Evolutionary conservation across 2,113 vertebrate species (phyloP), one percentile per base, ranked within the genome.

Genomic region (Epinephelus cyanopodus): DNA sequence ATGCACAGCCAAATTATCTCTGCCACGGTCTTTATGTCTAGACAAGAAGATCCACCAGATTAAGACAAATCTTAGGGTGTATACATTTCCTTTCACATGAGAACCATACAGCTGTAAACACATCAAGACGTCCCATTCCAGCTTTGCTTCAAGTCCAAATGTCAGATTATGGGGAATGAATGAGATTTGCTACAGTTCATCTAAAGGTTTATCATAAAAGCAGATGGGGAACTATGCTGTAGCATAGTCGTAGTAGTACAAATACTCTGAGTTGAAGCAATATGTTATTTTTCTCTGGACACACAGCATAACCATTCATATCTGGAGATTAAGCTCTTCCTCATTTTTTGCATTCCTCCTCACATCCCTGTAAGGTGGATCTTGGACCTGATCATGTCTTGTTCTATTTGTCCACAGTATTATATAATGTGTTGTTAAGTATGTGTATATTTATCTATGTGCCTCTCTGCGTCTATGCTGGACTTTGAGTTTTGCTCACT

Each of bases 1-100:
- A 25, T 61, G 48, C 60, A 39, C 2, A 2, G 48, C 42, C 72
- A 53, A 48, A 70, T 74, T 65, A 65, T 72, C 56, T 72, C 74
- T 37, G 52, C 60, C 48, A 33, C 17, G 66, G 78, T 78, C 88
- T 57, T 74, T 72, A 71, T 37, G 82, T 92, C 87, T 88, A 90
- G 88, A 90, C 88, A 61, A 80, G 56, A 27, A 77, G 81, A 89
- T 84, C 81, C 66, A 6, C 27, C 52, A 75, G 85, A 87, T 89
- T 89, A 86, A 69, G 85, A 81, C 60, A 53, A 66, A 85, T 82
- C 73, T 88, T 25, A 61, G 58, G 74, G 62, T 81, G 79, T 17
- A 79, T 74, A 52, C 52, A 9, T 82, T 56, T 74, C 54, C 58
- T 54, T 60, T 72, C 77, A 82, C 81, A 81, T 58, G 64, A 81